Conservation (phyloP, 2,113 vertebrate genomes). For the Oncorhynchus kisutch region DNA sequence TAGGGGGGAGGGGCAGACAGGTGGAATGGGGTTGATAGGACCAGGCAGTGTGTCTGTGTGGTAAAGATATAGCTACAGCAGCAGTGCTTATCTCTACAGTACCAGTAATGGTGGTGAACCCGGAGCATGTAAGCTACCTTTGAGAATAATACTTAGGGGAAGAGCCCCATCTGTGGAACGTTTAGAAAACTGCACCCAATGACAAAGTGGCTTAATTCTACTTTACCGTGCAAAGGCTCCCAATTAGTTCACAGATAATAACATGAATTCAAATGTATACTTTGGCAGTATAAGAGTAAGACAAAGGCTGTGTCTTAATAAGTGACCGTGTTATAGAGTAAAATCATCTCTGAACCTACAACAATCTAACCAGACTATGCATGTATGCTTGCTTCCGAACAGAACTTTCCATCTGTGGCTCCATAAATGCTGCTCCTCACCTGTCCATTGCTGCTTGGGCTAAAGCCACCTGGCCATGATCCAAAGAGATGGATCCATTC, state of each 20-base stretch:
- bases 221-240: not conserved
- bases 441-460: slow-evolving; percentile 27
- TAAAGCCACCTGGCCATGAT: slow-evolving; percentile 18
- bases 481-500: slow-evolving; percentile 43
- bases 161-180: slow-evolving; percentile 40
- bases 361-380: not conserved
- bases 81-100: not conserved
- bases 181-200: slow-evolving; percentile 37
- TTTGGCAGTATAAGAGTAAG: too few species aligned
- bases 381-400: not conserved
- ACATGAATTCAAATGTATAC: not conserved
- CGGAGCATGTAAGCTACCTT: not conserved
- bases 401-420: not conserved
- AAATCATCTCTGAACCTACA: too few species aligned
- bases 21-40: slow-evolving; percentile 42
- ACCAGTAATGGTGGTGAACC: not conserved
- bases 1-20: slow-evolving; percentile 4
- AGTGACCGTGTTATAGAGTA: too few species aligned
- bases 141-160: not conserved
- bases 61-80: slow-evolving; percentile 43
- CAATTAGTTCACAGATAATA: not conserved
- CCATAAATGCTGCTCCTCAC: slow-evolving; percentile 37
- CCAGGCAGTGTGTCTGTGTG: slow-evolving; percentile 6
- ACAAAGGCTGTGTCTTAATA: too few species aligned
- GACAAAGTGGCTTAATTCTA: not conserved